Evolutionary conservation across 2,888 invertebrate genomes (phyloP).

Genomic region (Oscheius sp.): DNA sequence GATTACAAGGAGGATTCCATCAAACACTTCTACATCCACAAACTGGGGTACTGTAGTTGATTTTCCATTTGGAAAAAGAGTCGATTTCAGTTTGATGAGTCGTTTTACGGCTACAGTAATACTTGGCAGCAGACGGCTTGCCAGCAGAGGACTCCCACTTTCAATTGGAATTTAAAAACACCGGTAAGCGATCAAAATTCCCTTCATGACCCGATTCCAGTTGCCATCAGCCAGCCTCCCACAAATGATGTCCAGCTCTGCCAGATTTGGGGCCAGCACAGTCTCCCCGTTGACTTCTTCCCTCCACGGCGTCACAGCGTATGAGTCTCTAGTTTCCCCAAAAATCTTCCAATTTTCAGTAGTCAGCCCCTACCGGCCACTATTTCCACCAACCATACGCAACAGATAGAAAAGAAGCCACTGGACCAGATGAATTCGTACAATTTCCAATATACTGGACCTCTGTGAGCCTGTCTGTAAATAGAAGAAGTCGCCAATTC

Average conservation of each 20-base stretch:
- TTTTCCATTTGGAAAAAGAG: not conserved
- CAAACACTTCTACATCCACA: constrained; percentile 37
- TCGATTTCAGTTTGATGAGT: constrained; percentile 48
- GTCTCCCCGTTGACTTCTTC: constrained; percentile 27
- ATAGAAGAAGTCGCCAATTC: not conserved
- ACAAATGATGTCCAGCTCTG: constrained; percentile 24
- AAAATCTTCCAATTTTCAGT: not conserved
- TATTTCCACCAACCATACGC: not conserved
- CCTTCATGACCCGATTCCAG: constrained; percentile 5
- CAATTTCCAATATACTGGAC: constrained; percentile 34
- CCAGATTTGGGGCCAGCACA: constrained; percentile 19
- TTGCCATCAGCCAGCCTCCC: constrained; percentile 28
- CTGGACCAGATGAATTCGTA: constrained; percentile 28
- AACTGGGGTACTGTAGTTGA: not conserved
- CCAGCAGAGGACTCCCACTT: constrained; percentile 41
- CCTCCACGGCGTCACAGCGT: constrained; percentile 17
- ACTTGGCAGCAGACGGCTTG: constrained; percentile 46
- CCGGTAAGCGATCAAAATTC: constrained; percentile 36
- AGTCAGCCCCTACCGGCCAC: constrained; percentile 22
- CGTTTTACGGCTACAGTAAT: constrained; percentile 56
- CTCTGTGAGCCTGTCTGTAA: constrained; percentile 14
- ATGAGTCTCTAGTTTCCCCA: too few species aligned
- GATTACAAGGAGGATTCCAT: constrained; percentile 49
- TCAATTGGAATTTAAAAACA: constrained; percentile 56
- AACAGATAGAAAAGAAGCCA: constrained; percentile 16